phyloP scores from a whole-genome alignment of 2,113 vertebrate species.

The Pterocles gutturalis region DNA sequence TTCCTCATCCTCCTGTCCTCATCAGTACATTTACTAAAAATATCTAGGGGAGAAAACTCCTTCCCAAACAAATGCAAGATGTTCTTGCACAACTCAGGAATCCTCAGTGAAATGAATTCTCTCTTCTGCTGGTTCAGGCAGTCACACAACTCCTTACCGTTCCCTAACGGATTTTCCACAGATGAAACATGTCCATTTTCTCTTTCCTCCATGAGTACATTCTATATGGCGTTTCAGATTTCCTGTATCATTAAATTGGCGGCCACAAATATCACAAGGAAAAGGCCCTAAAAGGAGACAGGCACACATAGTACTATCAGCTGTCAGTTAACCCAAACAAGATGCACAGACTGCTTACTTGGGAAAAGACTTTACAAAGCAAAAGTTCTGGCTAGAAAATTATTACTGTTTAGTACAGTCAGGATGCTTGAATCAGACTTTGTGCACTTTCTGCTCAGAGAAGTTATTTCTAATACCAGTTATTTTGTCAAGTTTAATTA shows the following conservation, averaged over 20 bases:
- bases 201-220: constrained; percentile 96
- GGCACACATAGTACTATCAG: background rate
- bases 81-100: background rate
- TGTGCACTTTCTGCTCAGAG: background rate
- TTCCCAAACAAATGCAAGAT: background rate
- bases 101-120: background rate
- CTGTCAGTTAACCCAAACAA: background rate
- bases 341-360: background rate
- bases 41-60: background rate
- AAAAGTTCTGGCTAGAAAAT: background rate
- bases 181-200: constrained; percentile 96
- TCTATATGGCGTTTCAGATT: constrained; percentile 97
- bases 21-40: background rate
- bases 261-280: constrained; percentile 96
- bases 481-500: background rate
- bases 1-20: background rate
- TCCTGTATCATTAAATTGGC: constrained; percentile 96
- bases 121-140: background rate
- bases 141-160: constrained; percentile 78
- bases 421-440: background rate
- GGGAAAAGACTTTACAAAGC: background rate
- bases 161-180: constrained; percentile 97
- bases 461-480: background rate
- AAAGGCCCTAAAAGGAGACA: constrained; percentile 86
- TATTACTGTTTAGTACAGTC: background rate